Conservation (phyloP, 2,888 invertebrate species). For the Punctoribates punctum region DNA sequence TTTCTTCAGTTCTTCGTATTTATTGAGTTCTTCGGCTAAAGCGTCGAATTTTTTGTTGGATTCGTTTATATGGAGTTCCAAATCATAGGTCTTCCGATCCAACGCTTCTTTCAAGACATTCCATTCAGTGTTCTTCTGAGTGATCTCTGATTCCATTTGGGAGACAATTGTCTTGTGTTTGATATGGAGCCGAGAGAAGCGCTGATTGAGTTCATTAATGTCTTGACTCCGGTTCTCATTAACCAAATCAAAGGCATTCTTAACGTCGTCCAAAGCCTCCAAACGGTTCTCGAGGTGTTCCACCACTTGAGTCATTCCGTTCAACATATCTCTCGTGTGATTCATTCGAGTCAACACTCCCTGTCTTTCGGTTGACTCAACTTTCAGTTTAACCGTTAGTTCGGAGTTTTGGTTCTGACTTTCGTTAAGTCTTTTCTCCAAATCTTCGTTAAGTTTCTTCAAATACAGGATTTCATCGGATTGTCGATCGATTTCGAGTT, state of each 20-base stretch:
- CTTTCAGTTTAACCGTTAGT: neutral
- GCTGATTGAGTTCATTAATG: neutral
- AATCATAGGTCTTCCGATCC: neutral
- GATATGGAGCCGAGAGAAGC: neutral
- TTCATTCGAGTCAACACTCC: neutral
- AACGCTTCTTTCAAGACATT: neutral
- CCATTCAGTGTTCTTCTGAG: neutral
- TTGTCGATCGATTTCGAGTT: neutral
- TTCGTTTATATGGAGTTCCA: neutral
- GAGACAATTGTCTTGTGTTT: neutral
- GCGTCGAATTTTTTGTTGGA: neutral
- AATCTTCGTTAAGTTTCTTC: neutral
- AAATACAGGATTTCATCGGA: neutral
- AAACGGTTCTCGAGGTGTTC: neutral
- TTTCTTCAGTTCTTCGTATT: neutral
- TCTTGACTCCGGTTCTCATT: neutral
- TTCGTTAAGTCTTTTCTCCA: neutral
- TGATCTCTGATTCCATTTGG: neutral
- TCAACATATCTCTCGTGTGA: conserved; percentile 9
- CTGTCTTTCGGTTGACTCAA: neutral
- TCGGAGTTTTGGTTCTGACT: neutral
- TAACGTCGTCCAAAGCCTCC: neutral
- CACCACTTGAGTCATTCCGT: neutral
- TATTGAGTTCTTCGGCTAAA: neutral
- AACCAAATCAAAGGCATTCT: neutral